Percentiles rank a stretch among this genome's conserved stretches.
phyloP scores from a whole-genome alignment of 2,113 vertebrate species.

The Ciconia stormi region DNA sequence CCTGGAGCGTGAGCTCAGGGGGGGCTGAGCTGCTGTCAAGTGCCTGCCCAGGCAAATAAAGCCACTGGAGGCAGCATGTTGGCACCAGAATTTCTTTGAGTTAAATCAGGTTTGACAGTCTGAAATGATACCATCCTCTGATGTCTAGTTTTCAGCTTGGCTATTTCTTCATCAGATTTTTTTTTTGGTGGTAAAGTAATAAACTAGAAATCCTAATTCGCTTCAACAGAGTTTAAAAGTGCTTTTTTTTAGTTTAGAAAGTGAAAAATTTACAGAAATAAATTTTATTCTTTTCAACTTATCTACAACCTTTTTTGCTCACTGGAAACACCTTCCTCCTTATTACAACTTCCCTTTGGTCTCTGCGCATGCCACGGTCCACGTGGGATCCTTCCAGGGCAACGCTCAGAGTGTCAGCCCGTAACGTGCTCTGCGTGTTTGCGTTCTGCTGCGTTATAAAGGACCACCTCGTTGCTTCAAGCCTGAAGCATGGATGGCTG shows the following conservation, averaged over 20 bases:
- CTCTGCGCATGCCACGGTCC: background rate
- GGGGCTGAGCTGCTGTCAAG: background rate
- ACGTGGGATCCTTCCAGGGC: background rate
- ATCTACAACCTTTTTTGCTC: background rate
- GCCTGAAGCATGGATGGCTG: background rate
- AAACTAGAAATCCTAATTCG: background rate
- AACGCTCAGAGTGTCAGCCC: background rate
- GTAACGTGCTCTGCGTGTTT: background rate
- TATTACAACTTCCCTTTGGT: background rate
- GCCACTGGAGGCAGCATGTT: rapidly evolving
- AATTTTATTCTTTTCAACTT: background rate
- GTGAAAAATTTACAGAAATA: background rate
- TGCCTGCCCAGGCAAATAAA: background rate
- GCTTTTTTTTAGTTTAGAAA: background rate
- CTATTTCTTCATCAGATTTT: background rate
- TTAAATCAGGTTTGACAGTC: background rate
- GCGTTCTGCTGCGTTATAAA: rapidly evolving
- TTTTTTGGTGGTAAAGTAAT: background rate
- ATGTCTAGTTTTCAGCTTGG: background rate
- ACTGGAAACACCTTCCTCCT: background rate
- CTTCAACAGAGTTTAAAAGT: background rate
- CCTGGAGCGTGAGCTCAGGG: background rate
- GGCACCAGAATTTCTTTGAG: background rate
- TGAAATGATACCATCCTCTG: background rate
- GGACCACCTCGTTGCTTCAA: background rate